Conservation (phyloP, 2,113 vertebrate species). For the Aptenodytes forsteri region DNA sequence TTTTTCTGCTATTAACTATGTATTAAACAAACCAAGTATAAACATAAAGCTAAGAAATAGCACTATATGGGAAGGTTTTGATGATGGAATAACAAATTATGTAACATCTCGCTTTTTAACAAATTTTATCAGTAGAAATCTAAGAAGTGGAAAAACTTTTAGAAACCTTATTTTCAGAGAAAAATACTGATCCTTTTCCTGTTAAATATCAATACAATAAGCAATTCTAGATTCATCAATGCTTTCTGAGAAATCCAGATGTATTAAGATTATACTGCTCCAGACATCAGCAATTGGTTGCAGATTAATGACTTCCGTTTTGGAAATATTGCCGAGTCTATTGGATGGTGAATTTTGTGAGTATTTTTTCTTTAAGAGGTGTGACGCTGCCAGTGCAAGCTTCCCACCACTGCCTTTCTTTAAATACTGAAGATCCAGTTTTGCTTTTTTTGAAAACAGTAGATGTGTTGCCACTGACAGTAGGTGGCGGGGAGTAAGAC, state of each 20-base stretch:
- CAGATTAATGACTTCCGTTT: background rate
- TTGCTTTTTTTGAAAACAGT: background rate
- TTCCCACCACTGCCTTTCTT: background rate
- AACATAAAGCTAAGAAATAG: background rate
- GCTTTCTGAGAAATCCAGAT: background rate
- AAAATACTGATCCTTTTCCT: background rate
- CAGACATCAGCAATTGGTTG: background rate
- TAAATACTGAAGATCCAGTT: background rate
- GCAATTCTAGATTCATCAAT: background rate
- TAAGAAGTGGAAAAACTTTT: background rate
- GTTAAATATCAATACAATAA: background rate
- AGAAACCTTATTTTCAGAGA: background rate
- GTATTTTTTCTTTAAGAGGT: background rate
- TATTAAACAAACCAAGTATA: background rate
- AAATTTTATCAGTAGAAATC: background rate
- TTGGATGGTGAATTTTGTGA: background rate
- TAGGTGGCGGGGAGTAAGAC: background rate
- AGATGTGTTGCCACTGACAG: background rate
- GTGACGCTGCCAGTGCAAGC: background rate
- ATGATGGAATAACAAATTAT: background rate
- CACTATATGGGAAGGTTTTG: background rate
- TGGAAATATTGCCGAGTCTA: background rate
- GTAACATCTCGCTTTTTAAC: background rate
- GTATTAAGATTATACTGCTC: background rate
- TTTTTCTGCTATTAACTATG: background rate